A percentile compares a stretch with the other conserved stretches of the same genome.
phyloP scores from a whole-genome alignment of 2,113 vertebrate species.

The Triplophysa rosa region DNA sequence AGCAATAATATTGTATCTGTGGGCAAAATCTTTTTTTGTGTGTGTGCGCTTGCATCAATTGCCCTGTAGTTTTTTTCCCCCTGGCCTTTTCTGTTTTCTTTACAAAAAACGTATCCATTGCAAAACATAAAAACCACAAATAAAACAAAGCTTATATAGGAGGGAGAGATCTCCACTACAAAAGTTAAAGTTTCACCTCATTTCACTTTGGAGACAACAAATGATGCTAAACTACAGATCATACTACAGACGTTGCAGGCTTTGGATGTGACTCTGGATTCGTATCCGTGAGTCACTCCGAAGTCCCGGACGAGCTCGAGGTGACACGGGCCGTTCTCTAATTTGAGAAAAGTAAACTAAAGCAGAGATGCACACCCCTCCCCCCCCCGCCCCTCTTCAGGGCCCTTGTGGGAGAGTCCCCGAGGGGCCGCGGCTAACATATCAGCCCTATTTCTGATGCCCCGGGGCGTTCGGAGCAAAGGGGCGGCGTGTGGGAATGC shows the following conservation, averaged over 20 bases:
- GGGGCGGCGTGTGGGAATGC: constrained; percentile 69
- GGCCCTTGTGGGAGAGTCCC: constrained; percentile 64
- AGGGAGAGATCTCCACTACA: constrained; percentile 20
- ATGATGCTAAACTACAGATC: constrained; percentile 40
- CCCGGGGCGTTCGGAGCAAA: constrained; percentile 75
- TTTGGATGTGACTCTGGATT: constrained; percentile 37
- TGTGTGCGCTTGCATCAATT: constrained; percentile 49
- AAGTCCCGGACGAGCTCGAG: constrained; percentile 63
- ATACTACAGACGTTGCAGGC: background rate
- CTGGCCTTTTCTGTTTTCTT: constrained; percentile 48
- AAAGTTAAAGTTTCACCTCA: constrained; percentile 59
- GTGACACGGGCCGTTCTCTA: constrained; percentile 68
- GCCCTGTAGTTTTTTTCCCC: constrained; percentile 15
- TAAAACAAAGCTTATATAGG: constrained; percentile 56
- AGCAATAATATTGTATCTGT: constrained; percentile 47
- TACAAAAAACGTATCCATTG: constrained; percentile 35
- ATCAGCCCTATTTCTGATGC: constrained; percentile 80
- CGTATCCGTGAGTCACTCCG: constrained; percentile 50
- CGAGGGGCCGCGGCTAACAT: constrained; percentile 51
- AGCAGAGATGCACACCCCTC: constrained; percentile 63
- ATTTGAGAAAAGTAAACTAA: constrained; percentile 74
- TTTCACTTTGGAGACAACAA: constrained; percentile 47
- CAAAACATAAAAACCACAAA: constrained; percentile 28
- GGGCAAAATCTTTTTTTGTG: constrained; percentile 50
- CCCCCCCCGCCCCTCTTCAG: constrained; percentile 51